Evolutionary conservation across 2,113 vertebrate species (phyloP).

Genomic region (Toxotes chatareus): DNA sequence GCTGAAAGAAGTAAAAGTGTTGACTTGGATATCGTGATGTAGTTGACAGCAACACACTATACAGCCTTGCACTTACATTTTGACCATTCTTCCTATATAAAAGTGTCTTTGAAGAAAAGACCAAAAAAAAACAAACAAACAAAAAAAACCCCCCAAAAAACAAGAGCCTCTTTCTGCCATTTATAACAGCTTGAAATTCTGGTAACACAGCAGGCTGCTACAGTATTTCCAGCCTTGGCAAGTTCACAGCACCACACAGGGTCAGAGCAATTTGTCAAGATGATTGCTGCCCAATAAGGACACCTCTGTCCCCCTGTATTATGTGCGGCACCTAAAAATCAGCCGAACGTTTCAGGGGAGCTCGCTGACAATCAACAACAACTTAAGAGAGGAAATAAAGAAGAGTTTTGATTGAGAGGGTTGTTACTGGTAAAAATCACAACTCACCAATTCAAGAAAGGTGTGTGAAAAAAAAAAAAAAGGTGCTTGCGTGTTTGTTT

Average conservation of each 20-base stretch:
- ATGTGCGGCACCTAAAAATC: constrained; percentile 17
- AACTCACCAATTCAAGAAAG: neutral
- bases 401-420: neutral
- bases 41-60: constrained; percentile 22
- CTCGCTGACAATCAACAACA: constrained; percentile 6
- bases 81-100: constrained; percentile 5
- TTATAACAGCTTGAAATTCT: constrained; percentile 42
- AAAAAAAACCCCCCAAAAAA: constrained; percentile 4
- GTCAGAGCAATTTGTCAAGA: constrained; percentile 61
- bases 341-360: constrained; percentile 4
- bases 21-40: neutral
- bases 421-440: neutral
- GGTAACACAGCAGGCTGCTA: neutral
- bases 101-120: constrained; percentile 4
- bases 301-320: neutral
- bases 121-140: no score
- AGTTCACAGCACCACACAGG: constrained; percentile 18
- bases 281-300: constrained; percentile 44
- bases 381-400: neutral
- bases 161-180: neutral
- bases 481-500: neutral
- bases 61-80: neutral
- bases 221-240: constrained; percentile 32
- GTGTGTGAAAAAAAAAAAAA: neutral
- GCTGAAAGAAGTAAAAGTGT: neutral